Evolutionary conservation across 1,140 invertebrate species (phyloP), one percentile per base, ranked within the genome.

Genomic region (Cotesia chilonis): DNA sequence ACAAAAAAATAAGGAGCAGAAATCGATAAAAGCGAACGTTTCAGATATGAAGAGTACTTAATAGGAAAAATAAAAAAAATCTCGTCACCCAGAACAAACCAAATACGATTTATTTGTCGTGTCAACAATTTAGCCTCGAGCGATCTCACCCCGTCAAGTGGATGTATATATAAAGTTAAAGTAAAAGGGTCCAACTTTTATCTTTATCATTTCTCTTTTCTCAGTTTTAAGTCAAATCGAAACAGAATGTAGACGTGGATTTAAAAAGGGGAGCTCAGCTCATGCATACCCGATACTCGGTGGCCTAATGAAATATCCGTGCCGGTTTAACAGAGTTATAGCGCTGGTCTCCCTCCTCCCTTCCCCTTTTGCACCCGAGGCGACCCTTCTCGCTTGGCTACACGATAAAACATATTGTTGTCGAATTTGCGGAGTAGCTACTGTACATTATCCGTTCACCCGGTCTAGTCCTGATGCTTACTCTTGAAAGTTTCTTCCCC

Each of bases 221-320:
- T 59, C 17, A 72, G 54, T 72, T 72, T 72, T 20, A 67, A 59
- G 57, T 59, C 57, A 59, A 20, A 47, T 47, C 41, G 41, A 47
- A 28, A 65, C 7, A 7, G 36, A 10, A 55, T 17, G 60, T 6
- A 28, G 41, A 67, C 20, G 28, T 52, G 65, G n/a, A 67, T 28
- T 28, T 28, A 28, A 28, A 28, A 28, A 28, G 28, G 28, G 28
- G 28, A 28, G 28, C 28, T 28, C 28, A 28, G 28, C 28, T 28
- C 28, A 28, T 52, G 65, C 47, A 47, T 64, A 47, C 14, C 51
- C 63, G 71, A 52, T 65, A 38, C 41, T 64, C 77, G 75, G 83
- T 80, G 71, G 78, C 83, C 84, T 87, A 87, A 87, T 87, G 85
- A 87, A 87, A 87, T 87, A 86, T 86, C 85, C 82, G 82, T 84